These are phyloP conservation scores for Xenopus petersii DNA, from an alignment of 2,797 vertebrate genomes.

Conservation along the genomic window DNA sequence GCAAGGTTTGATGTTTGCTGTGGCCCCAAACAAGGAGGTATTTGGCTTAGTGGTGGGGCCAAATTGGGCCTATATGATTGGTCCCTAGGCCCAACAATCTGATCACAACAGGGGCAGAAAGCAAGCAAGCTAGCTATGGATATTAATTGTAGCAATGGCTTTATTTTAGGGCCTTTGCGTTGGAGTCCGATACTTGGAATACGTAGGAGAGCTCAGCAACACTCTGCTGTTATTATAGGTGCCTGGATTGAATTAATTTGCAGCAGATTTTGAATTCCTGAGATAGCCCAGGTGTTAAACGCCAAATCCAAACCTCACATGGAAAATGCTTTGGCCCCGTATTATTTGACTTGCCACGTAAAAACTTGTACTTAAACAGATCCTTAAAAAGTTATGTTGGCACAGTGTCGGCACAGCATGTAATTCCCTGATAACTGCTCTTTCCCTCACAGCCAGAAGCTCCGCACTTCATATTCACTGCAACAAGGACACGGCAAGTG, in stretches of 20 bases:
- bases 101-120: too few species aligned
- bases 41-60: too few species aligned
- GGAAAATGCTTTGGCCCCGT: not conserved
- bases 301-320: not conserved
- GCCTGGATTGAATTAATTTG: not conserved
- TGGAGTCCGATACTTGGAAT: too few species aligned
- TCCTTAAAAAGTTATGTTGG: slow-evolving; percentile 7
- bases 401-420: not conserved
- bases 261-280: slow-evolving; percentile 1
- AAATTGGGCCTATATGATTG: too few species aligned
- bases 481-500: too few species aligned
- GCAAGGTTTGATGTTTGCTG: too few species aligned
- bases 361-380: slow-evolving; percentile 7
- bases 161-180: too few species aligned
- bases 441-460: not conserved
- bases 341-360: slow-evolving; percentile 11
- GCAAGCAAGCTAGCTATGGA: too few species aligned
- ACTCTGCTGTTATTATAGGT: not conserved
- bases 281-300: slow-evolving; percentile 1
- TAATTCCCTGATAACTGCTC: not conserved
- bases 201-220: not conserved
- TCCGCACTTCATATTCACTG: too few species aligned
- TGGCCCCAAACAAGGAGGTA: too few species aligned
- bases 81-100: too few species aligned
- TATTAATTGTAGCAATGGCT: too few species aligned